phyloP scores from a whole-genome alignment of 2,888 invertebrate genomes.

The Cephus pulcher region DNA sequence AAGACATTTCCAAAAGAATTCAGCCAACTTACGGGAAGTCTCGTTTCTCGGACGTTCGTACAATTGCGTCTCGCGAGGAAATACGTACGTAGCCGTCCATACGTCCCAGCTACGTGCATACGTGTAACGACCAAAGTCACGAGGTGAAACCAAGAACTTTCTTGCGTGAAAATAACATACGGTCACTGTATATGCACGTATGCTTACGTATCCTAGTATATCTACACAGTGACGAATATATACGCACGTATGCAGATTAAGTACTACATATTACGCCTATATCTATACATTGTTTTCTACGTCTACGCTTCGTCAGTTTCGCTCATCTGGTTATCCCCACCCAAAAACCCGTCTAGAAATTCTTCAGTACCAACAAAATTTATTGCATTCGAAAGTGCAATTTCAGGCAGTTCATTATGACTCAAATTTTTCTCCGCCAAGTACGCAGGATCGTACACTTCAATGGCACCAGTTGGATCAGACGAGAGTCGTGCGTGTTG shows the following conservation, averaged over 20 bases:
- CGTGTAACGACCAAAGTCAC: background rate
- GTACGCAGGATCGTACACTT: background rate
- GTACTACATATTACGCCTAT: background rate
- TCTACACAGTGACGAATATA: background rate
- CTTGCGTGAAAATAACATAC: slow-evolving; percentile 38
- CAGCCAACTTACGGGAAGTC: background rate
- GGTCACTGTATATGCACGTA: slow-evolving; percentile 14
- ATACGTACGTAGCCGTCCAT: background rate
- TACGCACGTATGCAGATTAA: background rate
- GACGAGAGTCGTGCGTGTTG: background rate
- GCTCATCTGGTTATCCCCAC: background rate
- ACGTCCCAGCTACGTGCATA: background rate
- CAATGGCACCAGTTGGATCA: background rate
- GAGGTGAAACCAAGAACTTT: slow-evolving; percentile 34
- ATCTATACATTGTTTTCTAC: background rate
- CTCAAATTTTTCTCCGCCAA: background rate
- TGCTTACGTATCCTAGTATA: slow-evolving; percentile 15
- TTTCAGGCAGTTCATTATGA: slow-evolving; percentile 31
- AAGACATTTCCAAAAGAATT: background rate
- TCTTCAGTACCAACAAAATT: slow-evolving; percentile 27
- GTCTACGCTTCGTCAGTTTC: slow-evolving; percentile 1
- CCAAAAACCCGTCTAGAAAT: background rate
- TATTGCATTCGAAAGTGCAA: slow-evolving; percentile 44
- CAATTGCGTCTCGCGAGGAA: background rate
- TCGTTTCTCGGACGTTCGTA: background rate